Conservation (phyloP, 2,888 invertebrate genomes). For the Uropetala carovei region DNA sequence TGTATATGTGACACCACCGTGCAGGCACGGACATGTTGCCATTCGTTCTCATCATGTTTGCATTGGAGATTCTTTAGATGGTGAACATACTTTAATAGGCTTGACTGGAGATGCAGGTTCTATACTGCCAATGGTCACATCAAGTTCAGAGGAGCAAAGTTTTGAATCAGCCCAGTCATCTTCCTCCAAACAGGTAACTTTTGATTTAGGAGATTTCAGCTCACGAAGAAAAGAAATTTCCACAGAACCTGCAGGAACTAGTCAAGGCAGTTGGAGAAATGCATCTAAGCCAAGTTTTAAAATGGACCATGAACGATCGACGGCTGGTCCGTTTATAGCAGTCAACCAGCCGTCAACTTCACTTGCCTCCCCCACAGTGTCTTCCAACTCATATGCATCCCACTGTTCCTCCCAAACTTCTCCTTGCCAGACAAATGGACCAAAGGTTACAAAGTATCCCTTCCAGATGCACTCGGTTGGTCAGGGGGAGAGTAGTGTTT, state of each 20-base stretch:
- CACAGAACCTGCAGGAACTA: slow-evolving; percentile 29
- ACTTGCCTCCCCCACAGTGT: slow-evolving; percentile 52
- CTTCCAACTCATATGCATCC: slow-evolving; percentile 43
- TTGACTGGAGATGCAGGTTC: slow-evolving; percentile 41
- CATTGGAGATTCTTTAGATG: slow-evolving; percentile 30
- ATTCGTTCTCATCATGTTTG: slow-evolving; percentile 11
- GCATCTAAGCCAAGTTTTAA: slow-evolving; percentile 23
- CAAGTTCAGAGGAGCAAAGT: slow-evolving; percentile 67
- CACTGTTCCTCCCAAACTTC: slow-evolving; percentile 61
- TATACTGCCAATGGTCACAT: slow-evolving; percentile 45
- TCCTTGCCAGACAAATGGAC: slow-evolving; percentile 78
- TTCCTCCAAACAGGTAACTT: slow-evolving; percentile 65
- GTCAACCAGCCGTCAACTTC: slow-evolving; percentile 54
- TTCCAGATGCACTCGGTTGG: slow-evolving; percentile 78
- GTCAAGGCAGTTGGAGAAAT: slow-evolving; percentile 43
- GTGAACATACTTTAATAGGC: slow-evolving; percentile 32
- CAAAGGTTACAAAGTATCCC: slow-evolving; percentile 80
- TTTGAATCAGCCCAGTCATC: slow-evolving; percentile 68
- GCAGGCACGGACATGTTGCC: slow-evolving; percentile 45
- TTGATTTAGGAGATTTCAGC: slow-evolving; percentile 54
- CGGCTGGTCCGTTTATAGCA: slow-evolving; percentile 10
- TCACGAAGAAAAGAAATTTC: slow-evolving; percentile 35
- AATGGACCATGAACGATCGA: slow-evolving; percentile 1
- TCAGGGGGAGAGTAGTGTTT: slow-evolving; percentile 79
- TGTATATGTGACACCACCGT: slow-evolving; percentile 53